Conservation (phyloP, 2,888 invertebrate species). For the Apotomis capreana region DNA sequence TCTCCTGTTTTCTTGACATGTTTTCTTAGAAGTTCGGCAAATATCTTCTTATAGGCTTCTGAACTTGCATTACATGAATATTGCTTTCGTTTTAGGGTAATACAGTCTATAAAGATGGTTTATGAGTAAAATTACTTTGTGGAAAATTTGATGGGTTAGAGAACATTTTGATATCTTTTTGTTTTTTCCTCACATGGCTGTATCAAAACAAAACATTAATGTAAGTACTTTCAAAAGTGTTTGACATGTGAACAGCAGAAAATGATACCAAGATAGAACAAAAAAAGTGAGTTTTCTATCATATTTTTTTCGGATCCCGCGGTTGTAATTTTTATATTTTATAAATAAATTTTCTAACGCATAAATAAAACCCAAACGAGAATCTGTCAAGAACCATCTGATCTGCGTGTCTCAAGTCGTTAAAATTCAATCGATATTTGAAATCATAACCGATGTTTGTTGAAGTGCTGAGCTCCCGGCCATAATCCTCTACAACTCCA, state of each 20-base stretch:
- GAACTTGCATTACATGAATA: slow-evolving; percentile 8
- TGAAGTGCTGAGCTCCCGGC: slow-evolving; percentile 80
- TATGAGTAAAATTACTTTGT: neutral
- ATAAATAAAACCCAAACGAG: neutral
- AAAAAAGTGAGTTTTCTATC: too few species aligned
- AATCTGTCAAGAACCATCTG: neutral
- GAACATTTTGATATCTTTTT: too few species aligned
- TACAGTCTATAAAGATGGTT: neutral
- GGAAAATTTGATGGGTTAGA: too few species aligned
- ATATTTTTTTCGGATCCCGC: too few species aligned
- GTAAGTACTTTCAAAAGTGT: too few species aligned
- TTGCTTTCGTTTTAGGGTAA: neutral
- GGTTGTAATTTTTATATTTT: too few species aligned
- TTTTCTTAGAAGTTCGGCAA: slow-evolving; percentile 68
- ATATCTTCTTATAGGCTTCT: slow-evolving; percentile 49
- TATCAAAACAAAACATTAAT: too few species aligned
- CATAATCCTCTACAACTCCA: slow-evolving; percentile 80
- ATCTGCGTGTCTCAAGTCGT: slow-evolving; percentile 48
- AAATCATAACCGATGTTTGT: slow-evolving; percentile 80
- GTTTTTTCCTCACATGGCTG: too few species aligned
- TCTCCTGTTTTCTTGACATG: slow-evolving; percentile 74
- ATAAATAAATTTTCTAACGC: neutral
- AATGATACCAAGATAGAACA: too few species aligned
- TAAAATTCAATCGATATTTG: slow-evolving; percentile 68
- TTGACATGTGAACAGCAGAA: too few species aligned